Conservation (phyloP, 1,140 invertebrate species). For the Alviniconcha marisindica region DNA sequence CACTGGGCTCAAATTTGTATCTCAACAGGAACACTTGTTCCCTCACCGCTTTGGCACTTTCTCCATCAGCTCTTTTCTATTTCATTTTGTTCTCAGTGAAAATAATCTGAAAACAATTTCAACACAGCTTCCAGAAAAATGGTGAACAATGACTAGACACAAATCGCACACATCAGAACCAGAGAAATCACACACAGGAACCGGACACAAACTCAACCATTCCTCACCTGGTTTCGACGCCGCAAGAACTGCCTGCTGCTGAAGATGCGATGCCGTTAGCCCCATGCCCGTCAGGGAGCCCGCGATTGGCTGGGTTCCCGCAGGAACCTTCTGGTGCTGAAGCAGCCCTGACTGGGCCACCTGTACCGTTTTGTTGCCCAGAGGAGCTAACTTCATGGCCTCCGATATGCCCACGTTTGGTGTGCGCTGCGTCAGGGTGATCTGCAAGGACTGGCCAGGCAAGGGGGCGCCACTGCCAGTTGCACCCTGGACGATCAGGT, state of each 20-base stretch:
- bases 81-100: too few species aligned
- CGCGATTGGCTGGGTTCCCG: not conserved
- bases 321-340: slow-evolving; percentile 15
- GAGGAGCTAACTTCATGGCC: not conserved
- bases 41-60: too few species aligned
- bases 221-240: slow-evolving; percentile 28
- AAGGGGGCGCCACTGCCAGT: not conserved
- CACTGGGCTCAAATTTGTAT: too few species aligned
- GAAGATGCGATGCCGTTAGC: not conserved
- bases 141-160: too few species aligned
- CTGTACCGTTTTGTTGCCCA: slow-evolving; percentile 27
- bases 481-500: slow-evolving; percentile 27
- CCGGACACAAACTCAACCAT: not conserved
- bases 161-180: too few species aligned
- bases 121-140: too few species aligned
- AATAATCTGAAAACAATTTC: too few species aligned
- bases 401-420: not conserved
- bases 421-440: slow-evolving; percentile 27
- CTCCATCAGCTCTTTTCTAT: too few species aligned
- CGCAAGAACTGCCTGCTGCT: slow-evolving; percentile 28
- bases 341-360: not conserved
- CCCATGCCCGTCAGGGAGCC: not conserved
- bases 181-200: not conserved
- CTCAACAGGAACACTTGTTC: too few species aligned
- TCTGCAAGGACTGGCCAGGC: slow-evolving; percentile 13